phyloP scores from a whole-genome alignment of 2,797 vertebrate genomes.

The Mareca penelope region DNA sequence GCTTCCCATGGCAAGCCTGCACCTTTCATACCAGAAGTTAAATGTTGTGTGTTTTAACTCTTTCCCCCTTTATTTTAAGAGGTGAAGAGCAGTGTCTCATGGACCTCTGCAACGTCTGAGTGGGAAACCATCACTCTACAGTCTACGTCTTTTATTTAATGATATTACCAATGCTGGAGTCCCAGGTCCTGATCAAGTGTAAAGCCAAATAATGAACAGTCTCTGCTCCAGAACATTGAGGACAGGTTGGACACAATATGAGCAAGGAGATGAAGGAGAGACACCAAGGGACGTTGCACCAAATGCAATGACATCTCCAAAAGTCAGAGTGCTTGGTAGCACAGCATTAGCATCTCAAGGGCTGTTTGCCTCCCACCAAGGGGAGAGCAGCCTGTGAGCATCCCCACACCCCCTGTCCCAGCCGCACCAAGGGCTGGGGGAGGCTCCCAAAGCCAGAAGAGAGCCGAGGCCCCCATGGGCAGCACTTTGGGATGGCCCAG shows the following conservation, averaged over 20 bases:
- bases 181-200: background rate
- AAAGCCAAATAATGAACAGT: background rate
- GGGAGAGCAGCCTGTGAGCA: background rate
- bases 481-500: background rate
- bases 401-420: background rate
- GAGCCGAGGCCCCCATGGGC: background rate
- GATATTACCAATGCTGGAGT: background rate
- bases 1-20: background rate
- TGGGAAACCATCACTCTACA: background rate
- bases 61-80: background rate
- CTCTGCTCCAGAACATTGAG: background rate
- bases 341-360: background rate
- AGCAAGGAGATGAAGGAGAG: background rate
- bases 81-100: background rate
- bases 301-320: rapidly evolving
- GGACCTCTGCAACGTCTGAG: background rate
- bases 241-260: background rate
- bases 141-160: background rate
- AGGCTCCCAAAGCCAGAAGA: background rate
- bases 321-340: background rate
- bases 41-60: background rate
- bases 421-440: background rate
- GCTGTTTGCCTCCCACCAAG: rapidly evolving
- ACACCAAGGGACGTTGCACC: rapidly evolving
- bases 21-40: background rate